Evolutionary conservation across 2,888 invertebrate species (phyloP), one percentile per base, ranked within the genome.

Genomic region (Pandemis heparana): DNA sequence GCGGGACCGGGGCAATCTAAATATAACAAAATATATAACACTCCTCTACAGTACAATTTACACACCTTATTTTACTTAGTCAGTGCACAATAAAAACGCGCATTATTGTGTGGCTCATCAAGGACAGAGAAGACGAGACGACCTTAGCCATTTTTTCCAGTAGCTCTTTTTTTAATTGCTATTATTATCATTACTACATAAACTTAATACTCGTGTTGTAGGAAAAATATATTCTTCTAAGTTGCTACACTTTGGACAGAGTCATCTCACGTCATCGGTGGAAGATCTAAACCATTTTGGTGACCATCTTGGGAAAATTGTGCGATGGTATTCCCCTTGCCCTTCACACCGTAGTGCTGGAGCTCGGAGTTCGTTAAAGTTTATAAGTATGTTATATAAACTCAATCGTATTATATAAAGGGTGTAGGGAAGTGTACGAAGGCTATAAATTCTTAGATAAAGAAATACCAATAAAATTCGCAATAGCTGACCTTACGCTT

Each of bases 1-100:
- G 87, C 86, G 86, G 87, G 83, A 78, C 65, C 78, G 73, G 74
- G 76, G 76, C 76, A 80, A 78, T 85, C 90, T 91, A 91, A 88
- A 91, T 89, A 90, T 92, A 89, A 82, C 72, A 78, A 60, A 18
- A 51, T 51, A 65, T 69, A 74, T 43, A 51, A 65, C 69, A 72
- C 53, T 53, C 12, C 32, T 53, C 32, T 53, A 32, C 41, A 56
- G 5, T 53, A 16, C 51, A 53, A 53, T 18, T 53, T 18, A 23
- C 67, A 62, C 62, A 72, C 53, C 66, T 61, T 72, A 67, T 14
- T 16, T 63, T 10, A n/a, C 41, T 32, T 43, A 51, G 23, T 16
- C 9, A 48, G 23, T 23, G 18, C 43, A 5, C 12, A 8, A 6
- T 39, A 66, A 59, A 71, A 66, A 51, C 72, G 72, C 51, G 23